Evolutionary conservation across 1,140 invertebrate genomes (phyloP), one percentile per base, ranked within the genome.

Genomic region (Centruroides vittatus): DNA sequence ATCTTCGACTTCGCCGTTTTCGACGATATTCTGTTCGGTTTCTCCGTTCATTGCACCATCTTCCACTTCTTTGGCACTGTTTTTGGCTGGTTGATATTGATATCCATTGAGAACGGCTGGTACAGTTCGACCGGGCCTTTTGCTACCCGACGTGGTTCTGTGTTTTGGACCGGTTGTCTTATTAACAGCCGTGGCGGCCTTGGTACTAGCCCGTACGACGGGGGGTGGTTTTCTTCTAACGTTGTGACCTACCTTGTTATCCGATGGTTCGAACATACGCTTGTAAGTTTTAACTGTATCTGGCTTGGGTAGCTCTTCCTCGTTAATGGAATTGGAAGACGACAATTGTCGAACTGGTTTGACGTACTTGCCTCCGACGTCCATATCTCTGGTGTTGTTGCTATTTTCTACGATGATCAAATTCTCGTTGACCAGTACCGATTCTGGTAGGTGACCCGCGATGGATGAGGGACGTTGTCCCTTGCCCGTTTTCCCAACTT

Each of bases 241-340:
- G 3, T 60, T 35, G 46, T 53, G 57, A 1, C 62, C 58, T 47
- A 55, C 57, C 34, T 55, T 60, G 23, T 57, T 57, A 13, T 61
- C 59, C 0, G 60, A 57, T 5, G 61, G 79, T 72, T 93, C 89
- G 73, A 93, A 93, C 68, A 89, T 84, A 67, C 84, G 81, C 63
- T 89, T 80, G 1, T 86, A 85, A 53, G 87, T 86, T 68, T 87
- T 88, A 49, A 92, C 88, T 54, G 89, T 80, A 78, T 91, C 88
- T 1, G 85, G 83, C 3, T 87, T 86, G 3, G 89, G 89, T 23
- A 89, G 78, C 65, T 91, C 88, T 0, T 82, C 83, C 51, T 88
- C 86, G 61, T 82, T 82, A 59, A 87, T 77, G 41, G 41, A 41
- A 8, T 41, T n/a, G 50, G 23, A n/a, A 5, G 12, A 13, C 5